Evolutionary conservation across 2,888 invertebrate species (phyloP), one percentile per base, ranked within the genome.

Genomic region (Stramonita haemastoma): DNA sequence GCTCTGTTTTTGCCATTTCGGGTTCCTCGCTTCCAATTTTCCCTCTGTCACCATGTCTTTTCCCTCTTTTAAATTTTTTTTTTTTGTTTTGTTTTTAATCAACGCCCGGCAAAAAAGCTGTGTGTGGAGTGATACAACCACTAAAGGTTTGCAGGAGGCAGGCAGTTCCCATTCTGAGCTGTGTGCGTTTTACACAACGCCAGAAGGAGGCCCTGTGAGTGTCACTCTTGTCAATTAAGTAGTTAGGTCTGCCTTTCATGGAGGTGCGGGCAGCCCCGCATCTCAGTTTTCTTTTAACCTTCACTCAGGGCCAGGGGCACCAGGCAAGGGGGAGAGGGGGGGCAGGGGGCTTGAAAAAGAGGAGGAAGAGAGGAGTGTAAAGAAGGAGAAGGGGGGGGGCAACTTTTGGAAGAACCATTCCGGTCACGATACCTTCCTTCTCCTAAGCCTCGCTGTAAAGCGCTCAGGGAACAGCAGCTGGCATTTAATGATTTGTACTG

Each of bases 181-280:
- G 79, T 87, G 87, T 87, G 46, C 46, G 46, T 46, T 46, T 46
- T 46, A 46, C 46, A 46, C 2, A 46, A 46, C 46, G 60, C 66
- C 73, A 70, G 73, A 85, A 70, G 73, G 89, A 85, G 85, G 85
- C 73, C 84, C 85, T 73, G 83, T 89, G 85, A 85, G 56, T 70
- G 84, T 84, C 84, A 70, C 84, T 73, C 89, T 36, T 85, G 89
- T 89, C 89, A 89, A 89, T 89, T 89, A 89, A 85, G 89, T 26
- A 89, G 85, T 89, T 89, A 89, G 83, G 89, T 89, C 84, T 85
- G 73, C 73, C 22, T 73, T 89, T 83, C 84, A 84, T 66, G 89
- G 46, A 46, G 81, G 87, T 22, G 87, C 73, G 32, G 70, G 87
- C 87, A 46, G 87, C 32, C 87, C 73, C 60, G 73, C 87, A 19